Conservation (phyloP, 2,797 vertebrate genomes). For the Sebastes vulpes region DNA sequence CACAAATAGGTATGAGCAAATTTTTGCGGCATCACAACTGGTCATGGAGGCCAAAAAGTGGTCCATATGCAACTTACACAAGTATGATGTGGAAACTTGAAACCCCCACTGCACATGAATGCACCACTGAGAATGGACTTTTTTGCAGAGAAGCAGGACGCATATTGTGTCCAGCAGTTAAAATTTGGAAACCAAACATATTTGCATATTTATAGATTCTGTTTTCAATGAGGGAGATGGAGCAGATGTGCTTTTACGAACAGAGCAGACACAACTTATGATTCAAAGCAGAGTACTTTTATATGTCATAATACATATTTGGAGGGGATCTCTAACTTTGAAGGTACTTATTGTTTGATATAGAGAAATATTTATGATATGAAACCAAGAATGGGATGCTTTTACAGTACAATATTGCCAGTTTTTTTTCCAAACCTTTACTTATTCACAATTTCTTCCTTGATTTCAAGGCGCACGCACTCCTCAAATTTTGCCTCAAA, state of each 20-base stretch:
- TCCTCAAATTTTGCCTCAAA: not conserved
- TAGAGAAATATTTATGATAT: not conserved
- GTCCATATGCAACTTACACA: not conserved
- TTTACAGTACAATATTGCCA: not conserved
- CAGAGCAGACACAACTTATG: not conserved
- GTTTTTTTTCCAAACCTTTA: not conserved
- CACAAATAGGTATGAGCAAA: not conserved
- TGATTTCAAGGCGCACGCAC: not conserved
- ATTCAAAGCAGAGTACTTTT: not conserved
- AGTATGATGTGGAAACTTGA: not conserved
- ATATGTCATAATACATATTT: not conserved
- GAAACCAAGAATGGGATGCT: not conserved
- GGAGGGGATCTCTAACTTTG: not conserved
- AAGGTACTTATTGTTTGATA: not conserved
- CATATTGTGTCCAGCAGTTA: not conserved
- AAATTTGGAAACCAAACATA: not conserved
- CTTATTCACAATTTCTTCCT: not conserved
- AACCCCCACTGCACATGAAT: not conserved
- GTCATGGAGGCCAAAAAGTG: not conserved
- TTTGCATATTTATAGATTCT: not conserved
- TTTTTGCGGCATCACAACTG: not conserved
- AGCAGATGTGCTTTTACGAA: not conserved
- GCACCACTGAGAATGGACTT: not conserved
- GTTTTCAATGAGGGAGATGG: not conserved
- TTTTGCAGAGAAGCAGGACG: not conserved